Evolutionary conservation across 2,888 invertebrate genomes (phyloP).

Genomic region (Mythimna vitellina): DNA sequence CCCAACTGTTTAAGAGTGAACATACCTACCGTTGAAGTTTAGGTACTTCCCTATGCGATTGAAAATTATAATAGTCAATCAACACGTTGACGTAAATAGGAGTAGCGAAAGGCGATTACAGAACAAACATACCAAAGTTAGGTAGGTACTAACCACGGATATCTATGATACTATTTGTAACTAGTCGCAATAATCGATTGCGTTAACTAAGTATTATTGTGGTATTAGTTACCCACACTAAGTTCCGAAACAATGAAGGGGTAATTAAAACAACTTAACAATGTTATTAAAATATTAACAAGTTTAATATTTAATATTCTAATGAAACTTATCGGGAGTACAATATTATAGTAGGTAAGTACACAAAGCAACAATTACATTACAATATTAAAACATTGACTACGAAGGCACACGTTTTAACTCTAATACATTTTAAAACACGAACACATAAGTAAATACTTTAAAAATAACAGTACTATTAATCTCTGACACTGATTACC

Average conservation of each 20-base stretch:
- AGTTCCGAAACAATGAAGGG: background rate
- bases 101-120: background rate
- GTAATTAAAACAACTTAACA: conserved; percentile 8
- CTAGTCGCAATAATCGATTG: no score
- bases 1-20: no score
- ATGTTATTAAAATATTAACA: conserved; percentile 14
- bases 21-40: no score
- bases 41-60: background rate
- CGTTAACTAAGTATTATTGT: background rate
- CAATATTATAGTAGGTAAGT: conserved; percentile 3
- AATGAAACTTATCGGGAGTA: conserved; percentile 17
- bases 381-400: conserved; percentile 29
- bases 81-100: background rate
- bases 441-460: conserved; percentile 4
- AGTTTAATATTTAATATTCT: background rate
- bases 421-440: conserved; percentile 16
- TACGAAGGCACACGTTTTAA: conserved; percentile 41
- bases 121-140: no score
- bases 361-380: conserved; percentile 16
- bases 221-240: background rate
- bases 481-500: background rate
- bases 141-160: no score
- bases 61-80: background rate
- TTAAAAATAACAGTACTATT: background rate
- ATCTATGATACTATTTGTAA: no score